Evolutionary conservation across 2,113 vertebrate genomes (phyloP), one percentile per base, ranked within the genome.

Genomic region (Corynorhinus townsendii): DNA sequence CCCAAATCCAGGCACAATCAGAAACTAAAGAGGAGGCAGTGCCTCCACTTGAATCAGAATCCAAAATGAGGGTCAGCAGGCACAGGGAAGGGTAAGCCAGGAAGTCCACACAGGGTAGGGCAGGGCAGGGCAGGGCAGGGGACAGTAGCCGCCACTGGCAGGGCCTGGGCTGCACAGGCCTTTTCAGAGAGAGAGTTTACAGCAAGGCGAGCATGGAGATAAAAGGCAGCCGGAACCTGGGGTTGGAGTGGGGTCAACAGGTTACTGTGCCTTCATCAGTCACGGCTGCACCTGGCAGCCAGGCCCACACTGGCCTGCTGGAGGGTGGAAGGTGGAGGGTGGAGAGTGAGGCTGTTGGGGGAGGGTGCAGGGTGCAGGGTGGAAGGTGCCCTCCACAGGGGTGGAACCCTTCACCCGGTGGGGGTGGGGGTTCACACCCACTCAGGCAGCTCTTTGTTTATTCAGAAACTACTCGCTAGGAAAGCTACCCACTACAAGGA

Each of bases 241-340:
- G 90, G 68, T 52, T 73, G 22, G 86, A 69, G 56, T 68, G 66
- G 56, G 96, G 91, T 96, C 96, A 95, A 83, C 91, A 86, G 92
- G 94, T 86, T 89, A 93, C 83, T 1, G 26, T 45, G 90, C 38
- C 91, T 86, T 96, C 94, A 79, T 93, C 91, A 81, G 91, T 95
- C 90, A 84, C 75, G 82, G 94, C 93, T 91, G 80, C 97, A 97
- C 93, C 96, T 97, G 94, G 97, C 86, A 90, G 54, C 96, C 97
- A 97, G 96, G 95, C 96, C 80, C 59, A 62, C 33, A 72, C 62
- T 26, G 59, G 59, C 20, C 4, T 49, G 28, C 26, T 30, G 3
- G 35, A 85, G 54, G 52, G 10, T 26, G 56, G 24, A 26, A 24
- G 10, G 62, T 11, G 62, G 62, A 30, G 62, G 9, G 14, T 49